phyloP scores from a whole-genome alignment of 2,797 vertebrate genomes.

The Ibycter americanus region DNA sequence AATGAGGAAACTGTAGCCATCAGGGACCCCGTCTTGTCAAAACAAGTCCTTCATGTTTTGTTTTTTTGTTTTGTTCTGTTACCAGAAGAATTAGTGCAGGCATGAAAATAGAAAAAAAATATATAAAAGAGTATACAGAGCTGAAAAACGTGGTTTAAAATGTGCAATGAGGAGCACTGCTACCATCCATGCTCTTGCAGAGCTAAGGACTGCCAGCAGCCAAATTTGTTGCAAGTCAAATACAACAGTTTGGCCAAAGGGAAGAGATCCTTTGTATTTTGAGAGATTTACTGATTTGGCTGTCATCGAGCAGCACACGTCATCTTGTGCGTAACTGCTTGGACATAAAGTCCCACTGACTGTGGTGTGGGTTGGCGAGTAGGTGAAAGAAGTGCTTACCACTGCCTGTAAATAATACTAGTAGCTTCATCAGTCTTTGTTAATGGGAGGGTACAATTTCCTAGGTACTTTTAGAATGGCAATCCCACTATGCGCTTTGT shows the following conservation, averaged over 20 bases:
- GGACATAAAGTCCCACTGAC: background rate
- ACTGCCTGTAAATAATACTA: background rate
- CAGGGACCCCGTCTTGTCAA: background rate
- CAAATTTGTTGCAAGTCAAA: background rate
- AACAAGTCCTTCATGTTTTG: background rate
- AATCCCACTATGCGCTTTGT: background rate
- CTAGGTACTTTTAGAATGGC: background rate
- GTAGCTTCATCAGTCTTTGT: background rate
- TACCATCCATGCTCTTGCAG: background rate
- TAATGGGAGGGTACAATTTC: background rate
- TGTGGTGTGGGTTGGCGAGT: background rate
- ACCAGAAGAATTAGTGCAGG: background rate
- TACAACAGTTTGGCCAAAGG: background rate
- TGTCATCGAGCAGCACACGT: background rate
- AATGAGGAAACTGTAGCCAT: background rate
- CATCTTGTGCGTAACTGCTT: background rate
- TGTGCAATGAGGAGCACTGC: background rate
- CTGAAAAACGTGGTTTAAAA: background rate
- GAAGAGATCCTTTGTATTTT: background rate
- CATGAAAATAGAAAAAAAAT: background rate
- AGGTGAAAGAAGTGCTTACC: background rate
- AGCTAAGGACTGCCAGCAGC: background rate
- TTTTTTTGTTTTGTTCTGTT: background rate
- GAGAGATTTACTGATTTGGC: conserved; percentile 15
- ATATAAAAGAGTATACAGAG: background rate